Percentiles rank a stretch among this genome's conserved stretches.
Evolutionary conservation across 2,797 vertebrate genomes (phyloP).

Genomic region (Apodemus agrarius): DNA sequence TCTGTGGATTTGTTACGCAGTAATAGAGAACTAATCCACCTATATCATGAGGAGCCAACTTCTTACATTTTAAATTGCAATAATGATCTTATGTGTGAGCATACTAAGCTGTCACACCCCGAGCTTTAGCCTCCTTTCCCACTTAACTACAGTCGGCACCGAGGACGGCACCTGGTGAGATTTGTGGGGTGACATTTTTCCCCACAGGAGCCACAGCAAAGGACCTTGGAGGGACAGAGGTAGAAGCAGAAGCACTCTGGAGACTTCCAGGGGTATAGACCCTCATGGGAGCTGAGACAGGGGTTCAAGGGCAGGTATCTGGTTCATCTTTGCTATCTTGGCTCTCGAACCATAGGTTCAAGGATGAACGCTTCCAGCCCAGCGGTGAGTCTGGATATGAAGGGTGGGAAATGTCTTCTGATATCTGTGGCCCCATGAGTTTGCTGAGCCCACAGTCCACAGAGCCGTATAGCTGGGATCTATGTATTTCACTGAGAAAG

Average conservation of each 20-base stretch:
- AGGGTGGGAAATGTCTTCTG: background rate
- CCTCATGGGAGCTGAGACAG: background rate
- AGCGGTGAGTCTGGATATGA: background rate
- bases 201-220: background rate
- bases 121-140: background rate
- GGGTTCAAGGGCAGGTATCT: background rate
- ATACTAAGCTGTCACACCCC: too few relatives aligned
- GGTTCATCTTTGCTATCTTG: background rate
- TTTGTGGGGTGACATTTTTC: too few relatives aligned
- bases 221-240: too few relatives aligned
- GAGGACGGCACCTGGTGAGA: background rate
- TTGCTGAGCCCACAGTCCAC: background rate
- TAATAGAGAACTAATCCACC: background rate
- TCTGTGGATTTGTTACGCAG: background rate
- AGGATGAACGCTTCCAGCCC: background rate
- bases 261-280: background rate
- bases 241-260: background rate
- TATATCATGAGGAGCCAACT: too few relatives aligned
- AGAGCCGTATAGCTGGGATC: background rate
- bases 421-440: background rate
- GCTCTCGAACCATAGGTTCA: background rate
- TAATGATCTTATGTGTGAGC: background rate
- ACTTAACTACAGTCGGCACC: background rate
- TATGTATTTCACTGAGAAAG: background rate
- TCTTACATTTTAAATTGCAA: background rate